Evolutionary conservation across 2,797 vertebrate genomes (phyloP), one percentile per base, ranked within the genome.

Genomic region (Notolabrus celidotus): DNA sequence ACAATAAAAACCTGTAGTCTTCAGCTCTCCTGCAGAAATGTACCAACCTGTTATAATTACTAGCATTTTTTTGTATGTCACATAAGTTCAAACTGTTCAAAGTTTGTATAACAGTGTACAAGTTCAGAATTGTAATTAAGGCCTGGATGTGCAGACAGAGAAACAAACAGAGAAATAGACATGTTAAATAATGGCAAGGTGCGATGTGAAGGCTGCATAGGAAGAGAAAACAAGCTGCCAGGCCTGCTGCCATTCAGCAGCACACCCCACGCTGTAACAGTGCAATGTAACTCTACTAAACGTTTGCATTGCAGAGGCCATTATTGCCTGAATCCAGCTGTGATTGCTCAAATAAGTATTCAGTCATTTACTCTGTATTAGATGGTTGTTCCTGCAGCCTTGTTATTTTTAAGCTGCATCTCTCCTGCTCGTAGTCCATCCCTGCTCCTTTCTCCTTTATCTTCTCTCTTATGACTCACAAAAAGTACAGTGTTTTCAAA

Each of bases 181-280:
- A 39, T 38, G 38, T 34, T 19, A 22, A 27, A 38, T 17, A 22
- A 67, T 64, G 67, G 77, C 58, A 46, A 23, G 46, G 77, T 85
- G 67, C 23, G 79, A 87, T 57, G 67, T 79, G 70, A 75, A 46
- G 58, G 58, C 73, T 79, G 67, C 66, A 77, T 79, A 71, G 83
- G 68, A 71, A 81, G 67, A 77, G 47, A 57, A 77, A 62, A 82
- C 58, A 58, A 51, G 61, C 70, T 80, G 63, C 19, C 57, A 65
- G 71, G 38, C 55, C 27, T 29, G n/a, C 61, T 78, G 74, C 77
- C 38, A 65, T 42, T 36, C 66, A 66, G 46, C 60, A 43, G 36
- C 46, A 64, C 61, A 22, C 55, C 57, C 38, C 51, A 45, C 20
- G 49, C 55, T 60, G 70, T 58, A 61, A 46, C 61, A n/a, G n/a